Evolutionary conservation across 2,797 vertebrate genomes (phyloP), one percentile per base, ranked within the genome.

Genomic region (Danio aesculapii): DNA sequence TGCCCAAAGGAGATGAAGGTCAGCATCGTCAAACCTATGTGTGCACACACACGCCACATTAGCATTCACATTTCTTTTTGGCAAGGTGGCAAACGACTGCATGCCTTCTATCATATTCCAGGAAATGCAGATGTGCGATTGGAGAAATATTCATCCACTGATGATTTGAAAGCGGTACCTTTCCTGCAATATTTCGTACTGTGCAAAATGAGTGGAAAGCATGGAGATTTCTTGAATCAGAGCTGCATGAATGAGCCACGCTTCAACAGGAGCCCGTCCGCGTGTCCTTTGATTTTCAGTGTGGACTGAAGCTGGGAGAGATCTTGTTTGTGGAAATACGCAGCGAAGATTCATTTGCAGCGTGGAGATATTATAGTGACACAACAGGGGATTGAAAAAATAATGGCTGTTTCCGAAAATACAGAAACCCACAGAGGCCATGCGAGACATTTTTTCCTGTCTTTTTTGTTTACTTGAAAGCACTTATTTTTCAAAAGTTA

Each of bases 1-100:
- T 58, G 67, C 88, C 86, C 86, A 69, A 68, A 82, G 86, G 88
- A 91, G 84, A 90, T 89, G 91, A 93, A 92, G 92, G 92, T 93
- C 90, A 91, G 72, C 16, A 10, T 78, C 84, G 70, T 88, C 44
- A 71, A 72, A 67, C 64, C 16, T 46, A 12, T 76, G 50, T 19
- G 69, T 30, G 55, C 76, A 39, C 9, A 39, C 9, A 17, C 49
- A 52, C 75, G 61, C 73, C 59, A 63, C 59, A 55, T 72, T 79
- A 72, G 41, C 6, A 79, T 79, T 79, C 19, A n/a, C 17, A 63
- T 74, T 46, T 79, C 30, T 30, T 30, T 75, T 63, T 70, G 49
- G 39, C 7, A 55, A 1, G 41, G 10, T 46, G 68, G 68, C 17
- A 64, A 53, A 71, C 39, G 19, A 63, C 47, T n/a, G 10, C 13